Conservation (phyloP, 1,140 invertebrate genomes). For the Drosophila littoralis region DNA sequence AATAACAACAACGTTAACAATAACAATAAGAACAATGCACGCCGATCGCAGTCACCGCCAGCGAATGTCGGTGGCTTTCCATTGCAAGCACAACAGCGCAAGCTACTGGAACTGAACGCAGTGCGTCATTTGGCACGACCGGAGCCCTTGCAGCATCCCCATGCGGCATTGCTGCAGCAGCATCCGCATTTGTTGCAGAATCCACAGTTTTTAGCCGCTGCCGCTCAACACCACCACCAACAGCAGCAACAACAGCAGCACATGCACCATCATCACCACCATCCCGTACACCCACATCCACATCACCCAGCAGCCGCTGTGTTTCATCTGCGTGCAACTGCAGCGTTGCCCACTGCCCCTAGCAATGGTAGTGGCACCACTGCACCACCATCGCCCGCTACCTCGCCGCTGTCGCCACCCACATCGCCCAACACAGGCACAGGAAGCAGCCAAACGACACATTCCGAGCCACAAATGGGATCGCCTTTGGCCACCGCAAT, state of each 20-base stretch:
- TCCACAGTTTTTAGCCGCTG: slow-evolving; percentile 76
- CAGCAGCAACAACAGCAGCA: slow-evolving; percentile 62
- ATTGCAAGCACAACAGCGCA: slow-evolving; percentile 64
- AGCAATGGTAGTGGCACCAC: slow-evolving; percentile 37
- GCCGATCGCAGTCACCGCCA: slow-evolving; percentile 58
- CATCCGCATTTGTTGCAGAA: slow-evolving; percentile 80
- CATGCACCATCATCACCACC: slow-evolving; percentile 48
- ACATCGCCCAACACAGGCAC: slow-evolving; percentile 56
- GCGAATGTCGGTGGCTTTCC: slow-evolving; percentile 33
- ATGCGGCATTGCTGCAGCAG: slow-evolving; percentile 76
- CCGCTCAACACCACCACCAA: slow-evolving; percentile 72
- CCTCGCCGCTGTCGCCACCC: slow-evolving; percentile 77
- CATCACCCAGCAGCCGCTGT: slow-evolving; percentile 48
- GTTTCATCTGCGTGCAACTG: slow-evolving; percentile 65
- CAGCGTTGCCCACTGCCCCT: slow-evolving; percentile 16
- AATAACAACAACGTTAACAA: slow-evolving; percentile 50
- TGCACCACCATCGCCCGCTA: slow-evolving; percentile 71
- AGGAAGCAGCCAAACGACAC: slow-evolving; percentile 35
- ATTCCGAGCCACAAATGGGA: slow-evolving; percentile 58
- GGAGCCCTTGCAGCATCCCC: slow-evolving; percentile 79
- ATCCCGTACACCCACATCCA: slow-evolving; percentile 41
- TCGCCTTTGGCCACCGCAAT: slow-evolving; percentile 44
- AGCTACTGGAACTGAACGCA: slow-evolving; percentile 62
- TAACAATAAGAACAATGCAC: slow-evolving; percentile 37
- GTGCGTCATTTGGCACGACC: slow-evolving; percentile 71